These are phyloP conservation scores for Varanus salvator DNA, from an alignment of 2,113 vertebrate genomes.

Conservation along the genomic window DNA sequence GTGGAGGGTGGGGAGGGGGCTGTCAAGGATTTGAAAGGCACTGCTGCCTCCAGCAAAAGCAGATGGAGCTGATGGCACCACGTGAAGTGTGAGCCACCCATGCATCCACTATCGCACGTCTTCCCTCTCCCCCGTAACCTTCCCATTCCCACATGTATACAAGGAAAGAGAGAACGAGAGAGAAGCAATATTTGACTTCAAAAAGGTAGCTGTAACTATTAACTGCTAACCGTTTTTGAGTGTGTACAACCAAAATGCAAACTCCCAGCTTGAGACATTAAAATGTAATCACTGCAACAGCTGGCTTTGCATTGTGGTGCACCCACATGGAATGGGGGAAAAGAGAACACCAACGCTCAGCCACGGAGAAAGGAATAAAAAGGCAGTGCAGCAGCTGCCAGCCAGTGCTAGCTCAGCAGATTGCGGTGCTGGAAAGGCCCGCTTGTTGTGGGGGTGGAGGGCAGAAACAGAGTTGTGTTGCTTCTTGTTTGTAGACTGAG, in stretches of 20 bases:
- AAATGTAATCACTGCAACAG: constrained; percentile 42
- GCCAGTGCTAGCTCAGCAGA: not conserved
- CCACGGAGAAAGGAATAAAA: not conserved
- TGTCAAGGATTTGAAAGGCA: not conserved
- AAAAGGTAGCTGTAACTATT: constrained; percentile 30
- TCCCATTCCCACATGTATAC: not conserved
- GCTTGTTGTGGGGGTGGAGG: not conserved
- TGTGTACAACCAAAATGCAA: not conserved
- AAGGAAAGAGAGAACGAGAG: not conserved
- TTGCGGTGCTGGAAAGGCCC: not conserved
- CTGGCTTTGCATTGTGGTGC: constrained; percentile 19
- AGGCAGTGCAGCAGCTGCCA: not conserved
- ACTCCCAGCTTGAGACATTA: constrained; percentile 43
- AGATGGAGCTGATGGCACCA: not conserved
- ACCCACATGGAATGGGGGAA: not conserved
- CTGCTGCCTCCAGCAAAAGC: constrained; percentile 9
- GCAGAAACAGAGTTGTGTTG: no score
- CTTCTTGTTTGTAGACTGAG: not conserved
- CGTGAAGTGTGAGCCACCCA: not conserved
- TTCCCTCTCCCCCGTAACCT: not conserved
- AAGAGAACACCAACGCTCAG: not conserved
- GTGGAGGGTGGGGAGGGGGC: not conserved
- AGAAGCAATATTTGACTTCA: constrained; percentile 1
- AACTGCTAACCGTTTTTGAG: constrained; percentile 22
- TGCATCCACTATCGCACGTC: not conserved